Percentiles rank a stretch among this genome's conserved stretches.
Evolutionary conservation across 1,140 invertebrate genomes (phyloP).

Genomic region (Zaprionus camerounensis): DNA sequence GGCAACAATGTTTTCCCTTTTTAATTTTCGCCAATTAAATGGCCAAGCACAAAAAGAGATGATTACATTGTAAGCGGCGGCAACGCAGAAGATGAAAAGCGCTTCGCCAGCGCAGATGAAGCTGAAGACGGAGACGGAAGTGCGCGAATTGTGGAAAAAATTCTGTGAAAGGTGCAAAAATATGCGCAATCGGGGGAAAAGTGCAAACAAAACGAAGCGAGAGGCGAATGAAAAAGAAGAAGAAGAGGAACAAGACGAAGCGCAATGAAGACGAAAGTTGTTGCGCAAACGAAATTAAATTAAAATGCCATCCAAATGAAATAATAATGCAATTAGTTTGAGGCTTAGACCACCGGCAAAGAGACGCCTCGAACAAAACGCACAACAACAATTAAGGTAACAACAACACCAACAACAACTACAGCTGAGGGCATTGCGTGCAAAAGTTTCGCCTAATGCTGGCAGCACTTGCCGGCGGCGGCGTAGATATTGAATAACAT

Average conservation of each 20-base stretch:
- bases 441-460: conserved; percentile 61
- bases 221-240: conserved; percentile 15
- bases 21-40: conserved; percentile 81
- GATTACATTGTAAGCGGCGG: conserved; percentile 52
- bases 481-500: conserved; percentile 72
- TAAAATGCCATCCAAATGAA: conserved; percentile 76
- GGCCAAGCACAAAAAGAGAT: conserved; percentile 56
- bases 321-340: conserved; percentile 77
- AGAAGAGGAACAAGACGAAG: background rate
- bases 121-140: conserved; percentile 61
- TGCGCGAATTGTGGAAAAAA: conserved; percentile 44
- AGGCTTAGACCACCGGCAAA: conserved; percentile 19
- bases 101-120: background rate
- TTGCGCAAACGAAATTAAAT: conserved; percentile 76
- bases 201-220: conserved; percentile 47
- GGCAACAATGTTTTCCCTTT: conserved; percentile 68
- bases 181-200: conserved; percentile 46
- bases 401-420: conserved; percentile 17
- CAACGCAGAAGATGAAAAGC: conserved; percentile 13
- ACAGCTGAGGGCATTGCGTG: conserved; percentile 1
- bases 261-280: conserved; percentile 80
- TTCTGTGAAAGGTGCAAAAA: conserved; percentile 80
- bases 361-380: conserved; percentile 20
- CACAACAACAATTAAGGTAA: background rate
- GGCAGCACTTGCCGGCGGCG: conserved; percentile 5